Conservation (phyloP, 2,797 vertebrate genomes). For the Sus cebifrons region DNA sequence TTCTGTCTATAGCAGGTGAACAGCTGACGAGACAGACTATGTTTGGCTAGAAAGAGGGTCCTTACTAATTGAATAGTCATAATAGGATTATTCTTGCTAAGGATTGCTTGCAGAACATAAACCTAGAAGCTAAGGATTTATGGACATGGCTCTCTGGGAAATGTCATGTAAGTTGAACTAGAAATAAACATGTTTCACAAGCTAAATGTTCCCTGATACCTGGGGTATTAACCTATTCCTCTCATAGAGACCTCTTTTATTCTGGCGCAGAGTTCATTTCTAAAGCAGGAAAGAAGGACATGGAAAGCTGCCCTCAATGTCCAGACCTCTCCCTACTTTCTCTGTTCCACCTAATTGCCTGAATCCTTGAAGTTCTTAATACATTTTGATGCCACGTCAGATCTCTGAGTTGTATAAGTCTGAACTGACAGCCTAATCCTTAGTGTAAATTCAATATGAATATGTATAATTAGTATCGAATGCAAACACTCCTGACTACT, state of each 20-base stretch:
- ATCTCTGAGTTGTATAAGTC: not conserved
- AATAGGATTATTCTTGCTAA: not conserved
- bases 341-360: not conserved
- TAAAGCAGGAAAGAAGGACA: not conserved
- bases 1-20: not conserved
- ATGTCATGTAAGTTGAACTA: not conserved
- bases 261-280: not conserved
- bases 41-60: not conserved
- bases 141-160: not conserved
- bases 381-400: not conserved
- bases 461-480: not conserved
- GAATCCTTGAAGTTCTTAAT: not conserved
- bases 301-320: accelerated
- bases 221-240: not conserved
- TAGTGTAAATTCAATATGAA: not conserved
- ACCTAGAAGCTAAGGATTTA: not conserved
- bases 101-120: not conserved
- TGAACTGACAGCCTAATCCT: constrained; percentile 12
- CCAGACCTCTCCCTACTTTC: not conserved
- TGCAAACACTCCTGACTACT: not conserved
- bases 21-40: not conserved
- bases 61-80: not conserved
- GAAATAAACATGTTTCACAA: not conserved
- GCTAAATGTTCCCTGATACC: not conserved
- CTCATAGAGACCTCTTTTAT: not conserved